Evolutionary conservation across 2,797 vertebrate species (phyloP).

Genomic region (Acestrorhynchus altus): DNA sequence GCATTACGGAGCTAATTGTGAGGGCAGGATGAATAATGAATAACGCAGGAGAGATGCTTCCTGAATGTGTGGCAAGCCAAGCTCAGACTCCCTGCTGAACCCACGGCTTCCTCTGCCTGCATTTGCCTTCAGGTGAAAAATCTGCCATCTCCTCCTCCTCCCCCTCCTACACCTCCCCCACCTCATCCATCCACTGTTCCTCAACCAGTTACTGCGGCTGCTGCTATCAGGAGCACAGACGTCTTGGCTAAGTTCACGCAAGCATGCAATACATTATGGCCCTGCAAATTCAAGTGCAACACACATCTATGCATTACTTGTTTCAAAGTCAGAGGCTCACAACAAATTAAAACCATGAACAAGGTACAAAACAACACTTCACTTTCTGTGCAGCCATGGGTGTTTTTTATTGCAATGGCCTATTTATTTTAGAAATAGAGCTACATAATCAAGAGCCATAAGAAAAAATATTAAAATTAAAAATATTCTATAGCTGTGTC

Average conservation of each 20-base stretch:
- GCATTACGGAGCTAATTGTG: constrained; percentile 80
- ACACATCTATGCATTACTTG: not conserved
- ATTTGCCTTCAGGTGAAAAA: constrained; percentile 81
- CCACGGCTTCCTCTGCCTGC: constrained; percentile 70
- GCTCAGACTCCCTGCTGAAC: constrained; percentile 70
- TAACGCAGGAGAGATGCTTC: constrained; percentile 78
- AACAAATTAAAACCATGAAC: not conserved
- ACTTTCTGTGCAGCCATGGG: too few relatives aligned
- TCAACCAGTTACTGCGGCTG: not conserved
- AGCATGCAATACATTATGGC: constrained; percentile 1
- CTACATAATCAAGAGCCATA: too few relatives aligned
- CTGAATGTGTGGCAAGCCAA: constrained; percentile 73
- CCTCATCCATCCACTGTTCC: not conserved
- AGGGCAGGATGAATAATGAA: constrained; percentile 83
- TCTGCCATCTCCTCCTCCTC: constrained; percentile 67
- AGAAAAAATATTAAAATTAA: too few relatives aligned
- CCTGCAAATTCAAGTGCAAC: not conserved
- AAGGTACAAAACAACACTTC: not conserved
- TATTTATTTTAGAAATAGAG: too few relatives aligned
- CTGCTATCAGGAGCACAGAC: constrained; percentile 27
- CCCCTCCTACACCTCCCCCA: not conserved
- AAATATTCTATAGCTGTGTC: too few relatives aligned
- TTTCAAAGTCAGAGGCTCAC: not conserved
- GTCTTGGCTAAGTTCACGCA: constrained; percentile 16
- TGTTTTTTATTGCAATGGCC: too few relatives aligned